Conservation (phyloP, 2,113 vertebrate genomes). For the Otolemur garnettii region DNA sequence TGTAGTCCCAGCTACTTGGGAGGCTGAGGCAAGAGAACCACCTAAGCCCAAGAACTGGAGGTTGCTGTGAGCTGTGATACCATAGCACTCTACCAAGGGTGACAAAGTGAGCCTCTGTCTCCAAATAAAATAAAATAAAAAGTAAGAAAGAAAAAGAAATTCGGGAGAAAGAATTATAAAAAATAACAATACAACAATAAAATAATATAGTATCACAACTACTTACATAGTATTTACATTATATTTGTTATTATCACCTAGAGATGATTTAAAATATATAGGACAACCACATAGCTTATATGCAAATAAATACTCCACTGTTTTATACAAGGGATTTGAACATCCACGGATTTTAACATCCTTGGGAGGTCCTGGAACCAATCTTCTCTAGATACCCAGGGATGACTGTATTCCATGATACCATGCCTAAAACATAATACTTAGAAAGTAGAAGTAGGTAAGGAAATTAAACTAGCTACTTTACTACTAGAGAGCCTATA, state of each 20-base stretch:
- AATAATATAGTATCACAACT: neutral
- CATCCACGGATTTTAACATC: neutral
- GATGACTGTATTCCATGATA: neutral
- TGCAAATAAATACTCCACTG: too few species aligned
- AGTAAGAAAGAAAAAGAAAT: neutral
- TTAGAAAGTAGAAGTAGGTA: constrained; percentile 7
- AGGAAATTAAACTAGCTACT: constrained; percentile 7
- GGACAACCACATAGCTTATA: too few species aligned
- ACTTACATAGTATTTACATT: neutral
- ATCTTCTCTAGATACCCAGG: neutral
- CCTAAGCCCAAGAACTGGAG: too few species aligned
- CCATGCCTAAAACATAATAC: constrained; percentile 39
- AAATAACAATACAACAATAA: neutral
- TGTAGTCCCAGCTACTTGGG: too few species aligned
- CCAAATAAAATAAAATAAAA: too few species aligned
- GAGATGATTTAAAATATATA: too few species aligned
- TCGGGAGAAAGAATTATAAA: neutral
- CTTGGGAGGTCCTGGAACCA: neutral
- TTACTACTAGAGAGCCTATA: neutral
- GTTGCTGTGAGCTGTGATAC: too few species aligned
- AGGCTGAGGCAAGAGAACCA: too few species aligned
- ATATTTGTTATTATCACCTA: too few species aligned
- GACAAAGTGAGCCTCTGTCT: too few species aligned
- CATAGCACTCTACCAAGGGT: too few species aligned
- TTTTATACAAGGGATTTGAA: neutral